Base-by-base conservation (phyloP, 2,888 invertebrate genomes). In the Sphaerophoria rueppellii region DNA sequence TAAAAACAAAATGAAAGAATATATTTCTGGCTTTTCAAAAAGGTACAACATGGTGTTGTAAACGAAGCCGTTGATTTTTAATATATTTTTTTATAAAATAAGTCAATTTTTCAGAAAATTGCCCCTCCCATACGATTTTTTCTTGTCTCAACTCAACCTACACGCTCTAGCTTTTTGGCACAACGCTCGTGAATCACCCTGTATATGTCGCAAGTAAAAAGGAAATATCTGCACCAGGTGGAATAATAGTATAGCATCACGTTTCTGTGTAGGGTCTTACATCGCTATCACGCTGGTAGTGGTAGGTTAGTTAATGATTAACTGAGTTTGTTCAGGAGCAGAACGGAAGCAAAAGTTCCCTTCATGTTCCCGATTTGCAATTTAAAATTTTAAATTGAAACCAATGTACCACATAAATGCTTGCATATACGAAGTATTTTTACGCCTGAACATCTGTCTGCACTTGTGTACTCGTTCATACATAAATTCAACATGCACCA, bases 371-470 rank as follows among this genome's bases (percentile, higher is more conserved):
- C 70, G 65, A 81, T 81, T 76, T 76, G 71, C 81, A 76, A 82
- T 77, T 77, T 82, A 72, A 82, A 82, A 77, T 82, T 77, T 82
- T 77, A 82, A 82, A 77, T 82, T 82, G 76, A 82, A 77, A 77
- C 61, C 77, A 82, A 82, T 77, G 82, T 82, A 72, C 77, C 65
- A 72, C 67, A 76, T 67, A 82, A 76, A 77, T 55, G 81, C 75
- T 75, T 82, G 71, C 58, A 81, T 58, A 57, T 58, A 57, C 35
- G n/a, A 5, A 34, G 14, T 4, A 4, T 72, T 12, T 35, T 55
- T 24, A 24, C 24, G 24, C 24, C 24, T 24, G 24, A 24, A 24
- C 24, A 24, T 24, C 24, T 24, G 24, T 24, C 1, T 73, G 35
- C 70, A 63, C 57, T 55, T 54, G 43, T 57, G 40, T 40, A 63